Percentiles rank a stretch among this genome's conserved stretches.
Evolutionary conservation across 2,888 invertebrate genomes (phyloP).

Genomic region (Mythimna pallens): DNA sequence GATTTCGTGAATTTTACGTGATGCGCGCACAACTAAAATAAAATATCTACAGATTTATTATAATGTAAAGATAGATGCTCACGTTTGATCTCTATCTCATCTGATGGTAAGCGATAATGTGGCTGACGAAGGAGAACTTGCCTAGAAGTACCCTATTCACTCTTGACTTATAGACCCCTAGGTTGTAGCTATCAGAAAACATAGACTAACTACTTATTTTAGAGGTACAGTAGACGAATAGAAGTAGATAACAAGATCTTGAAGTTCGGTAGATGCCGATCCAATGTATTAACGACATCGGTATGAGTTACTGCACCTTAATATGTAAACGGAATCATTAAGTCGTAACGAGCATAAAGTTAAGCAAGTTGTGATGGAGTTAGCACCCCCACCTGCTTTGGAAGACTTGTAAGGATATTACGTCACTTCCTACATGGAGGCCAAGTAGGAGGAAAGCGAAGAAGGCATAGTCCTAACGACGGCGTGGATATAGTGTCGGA

Average conservation of each 20-base stretch:
- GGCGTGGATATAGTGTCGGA: neutral
- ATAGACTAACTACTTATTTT: too few species aligned
- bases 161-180: too few species aligned
- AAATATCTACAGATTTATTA: too few species aligned
- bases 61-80: too few species aligned
- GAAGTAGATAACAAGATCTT: neutral
- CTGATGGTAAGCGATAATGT: too few species aligned
- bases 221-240: too few species aligned
- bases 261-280: neutral
- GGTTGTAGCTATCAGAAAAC: too few species aligned
- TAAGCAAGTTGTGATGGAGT: constrained; percentile 35
- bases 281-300: neutral
- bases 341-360: constrained; percentile 22
- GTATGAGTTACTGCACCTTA: constrained; percentile 4
- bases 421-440: constrained; percentile 24
- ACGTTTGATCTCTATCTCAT: too few species aligned
- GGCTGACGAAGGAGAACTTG: too few species aligned
- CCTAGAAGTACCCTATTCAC: too few species aligned
- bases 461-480: constrained; percentile 10
- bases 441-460: neutral
- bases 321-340: constrained; percentile 21
- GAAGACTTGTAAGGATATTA: constrained; percentile 45
- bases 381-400: constrained; percentile 37
- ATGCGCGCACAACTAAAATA: too few species aligned
- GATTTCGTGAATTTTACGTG: too few species aligned